Conservation (phyloP, 1,140 invertebrate genomes). For the Melanaphis sacchari region DNA sequence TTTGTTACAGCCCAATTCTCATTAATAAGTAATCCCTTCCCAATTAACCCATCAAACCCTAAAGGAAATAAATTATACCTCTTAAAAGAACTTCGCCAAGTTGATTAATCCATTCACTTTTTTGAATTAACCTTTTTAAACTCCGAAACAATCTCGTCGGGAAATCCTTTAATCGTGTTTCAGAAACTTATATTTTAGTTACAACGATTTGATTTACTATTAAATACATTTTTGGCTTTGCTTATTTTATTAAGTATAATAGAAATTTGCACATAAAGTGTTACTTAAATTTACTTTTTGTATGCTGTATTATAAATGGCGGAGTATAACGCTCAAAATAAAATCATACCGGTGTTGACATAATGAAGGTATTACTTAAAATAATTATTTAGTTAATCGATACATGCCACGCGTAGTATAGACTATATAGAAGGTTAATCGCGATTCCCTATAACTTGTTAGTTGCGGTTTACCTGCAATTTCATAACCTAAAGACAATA, state of each 20-base stretch:
- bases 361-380: neutral
- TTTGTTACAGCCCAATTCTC: conserved; percentile 45
- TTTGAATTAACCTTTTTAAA: conserved; percentile 55
- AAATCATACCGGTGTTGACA: conserved; percentile 6
- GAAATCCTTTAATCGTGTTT: conserved; percentile 50
- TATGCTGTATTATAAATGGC: neutral
- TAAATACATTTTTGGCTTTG: conserved; percentile 10
- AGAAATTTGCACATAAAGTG: neutral
- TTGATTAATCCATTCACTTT: conserved; percentile 46
- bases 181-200: conserved; percentile 46
- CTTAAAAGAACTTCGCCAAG: conserved; percentile 46
- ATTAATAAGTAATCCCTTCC: conserved; percentile 49
- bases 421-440: neutral
- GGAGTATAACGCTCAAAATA: neutral
- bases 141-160: conserved; percentile 40
- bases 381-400: neutral
- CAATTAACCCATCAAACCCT: conserved; percentile 50
- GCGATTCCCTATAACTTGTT: neutral
- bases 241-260: neutral
- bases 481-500: neutral
- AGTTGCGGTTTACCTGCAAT: neutral
- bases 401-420: neutral
- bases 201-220: conserved; percentile 16
- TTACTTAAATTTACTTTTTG: conserved; percentile 17
- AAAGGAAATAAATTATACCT: conserved; percentile 53